Evolutionary conservation across 2,113 vertebrate genomes (phyloP), one percentile per base, ranked within the genome.

Genomic region (Limnothrissa miodon): DNA sequence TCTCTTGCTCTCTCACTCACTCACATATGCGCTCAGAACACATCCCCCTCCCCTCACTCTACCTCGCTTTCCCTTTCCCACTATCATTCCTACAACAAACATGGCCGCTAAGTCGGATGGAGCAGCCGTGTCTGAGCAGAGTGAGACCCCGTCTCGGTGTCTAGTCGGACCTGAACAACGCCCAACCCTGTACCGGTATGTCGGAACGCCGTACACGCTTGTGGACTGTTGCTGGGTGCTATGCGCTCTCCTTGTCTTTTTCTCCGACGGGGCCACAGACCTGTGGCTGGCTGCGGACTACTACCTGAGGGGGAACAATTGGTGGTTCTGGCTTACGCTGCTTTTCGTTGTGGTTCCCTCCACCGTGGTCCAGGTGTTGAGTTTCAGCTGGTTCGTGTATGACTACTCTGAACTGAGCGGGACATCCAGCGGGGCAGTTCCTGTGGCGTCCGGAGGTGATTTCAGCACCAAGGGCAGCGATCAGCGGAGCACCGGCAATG

Each of bases 331-430:
- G 89, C 95, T 99, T 92, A 99, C 98, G 83, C 95, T 99, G 90
- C 96, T 95, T 95, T 98, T 99, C 93, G 98, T 99, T 93, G 94
- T 99, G 86, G 97, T 98, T 93, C 98, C 98, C 89, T 99, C 98
- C 86, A 96, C 98, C 83, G 95, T 98, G 94, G 98, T 99, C 93
- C 98, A 99, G 95, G 98, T 97, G 93, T 94, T 99, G 93, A 99
- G 98, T 96, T 99, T 99, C 96, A 97, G 97, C 94, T 99, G 98
- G 98, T 99, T 99, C 93, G 97, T 98, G 94, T 97, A 98, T 95
- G 97, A 99, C 95, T 99, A 95, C 95, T 97, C 93, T 4, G 89
- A 85, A 79, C 78, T 82, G 45, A 86, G 79, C 53, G 83, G 45
- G 78, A 83, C 56, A 45, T 0, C 44, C 36, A 83, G 56, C 39